Base-by-base conservation (phyloP, 2,888 invertebrate genomes). In the Pardosa pseudoannulata region DNA sequence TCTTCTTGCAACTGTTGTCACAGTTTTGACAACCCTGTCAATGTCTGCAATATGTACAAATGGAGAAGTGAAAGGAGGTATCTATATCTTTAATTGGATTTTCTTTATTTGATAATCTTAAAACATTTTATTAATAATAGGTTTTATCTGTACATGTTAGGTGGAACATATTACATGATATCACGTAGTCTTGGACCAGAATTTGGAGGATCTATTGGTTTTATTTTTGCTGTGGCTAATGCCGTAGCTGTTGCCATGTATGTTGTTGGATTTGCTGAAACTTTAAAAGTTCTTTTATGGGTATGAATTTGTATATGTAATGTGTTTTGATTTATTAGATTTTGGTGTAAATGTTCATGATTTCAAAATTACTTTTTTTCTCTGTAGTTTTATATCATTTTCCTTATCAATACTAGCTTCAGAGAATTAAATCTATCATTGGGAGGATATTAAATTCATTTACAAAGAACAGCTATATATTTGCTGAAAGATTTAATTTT, bases 41-140 rank as follows among this genome's bases (percentile, higher is more conserved):
- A 98, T 98, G 96, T 97, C 98, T 1, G 98, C 98, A 83, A 98
- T 99, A 91, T 97, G 97, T 92, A 99, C 98, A 89, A 99, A 99
- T 92, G 98, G 98, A 81, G 97, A 98, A 93, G 97, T 98, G 83
- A 97, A 97, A 94, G 98, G 98, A 94, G 98, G 96, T 96, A 93
- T 91, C 93, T 46, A 16, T 11, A 11, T 46, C 41, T 46, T 11
- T 46, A 16, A 16, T 36, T 11, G 5, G 11, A 7, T n/a, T n/a
- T n/a, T n/a, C n/a, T n/a, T n/a, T n/a, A n/a, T n/a, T n/a, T n/a
- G n/a, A n/a, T n/a, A n/a, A n/a, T n/a, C n/a, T n/a, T n/a, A n/a
- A n/a, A n/a, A n/a, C n/a, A n/a, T n/a, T n/a, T n/a, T n/a, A n/a
- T n/a, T n/a, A n/a, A n/a, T 46, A 11, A 11, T 11, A 46, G 76